These are phyloP conservation scores for Drosophila eohydei DNA, from an alignment of 2,888 invertebrate genomes.

Conservation along the genomic window DNA sequence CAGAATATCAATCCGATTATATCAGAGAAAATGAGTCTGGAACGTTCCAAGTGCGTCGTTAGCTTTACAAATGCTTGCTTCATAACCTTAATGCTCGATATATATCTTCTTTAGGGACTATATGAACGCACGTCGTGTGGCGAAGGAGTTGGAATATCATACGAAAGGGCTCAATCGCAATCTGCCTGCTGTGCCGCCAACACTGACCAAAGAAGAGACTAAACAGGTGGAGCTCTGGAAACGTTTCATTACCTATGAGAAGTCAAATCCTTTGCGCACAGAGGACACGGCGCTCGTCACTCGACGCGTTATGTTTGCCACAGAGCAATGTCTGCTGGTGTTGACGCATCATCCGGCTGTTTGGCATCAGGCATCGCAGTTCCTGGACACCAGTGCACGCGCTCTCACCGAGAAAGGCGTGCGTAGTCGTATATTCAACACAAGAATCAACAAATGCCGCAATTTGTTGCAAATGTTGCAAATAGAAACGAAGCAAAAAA, in stretches of 20 bases:
- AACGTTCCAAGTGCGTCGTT: slow-evolving; percentile 88
- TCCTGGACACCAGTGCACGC: slow-evolving; percentile 97
- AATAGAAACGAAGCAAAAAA: slow-evolving; percentile 59
- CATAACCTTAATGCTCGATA: not conserved
- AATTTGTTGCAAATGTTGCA: slow-evolving; percentile 37
- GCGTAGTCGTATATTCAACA: slow-evolving; percentile 82
- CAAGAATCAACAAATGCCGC: slow-evolving; percentile 15
- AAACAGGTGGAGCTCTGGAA: slow-evolving; percentile 99
- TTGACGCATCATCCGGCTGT: slow-evolving; percentile 99
- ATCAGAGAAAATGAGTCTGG: slow-evolving; percentile 99
- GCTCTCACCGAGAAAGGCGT: slow-evolving; percentile 97
- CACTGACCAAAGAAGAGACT: slow-evolving; percentile 93
- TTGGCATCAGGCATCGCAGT: slow-evolving; percentile 99
- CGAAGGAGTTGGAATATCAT: slow-evolving; percentile 97
- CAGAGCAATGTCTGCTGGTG: slow-evolving; percentile 98
- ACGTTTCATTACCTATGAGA: slow-evolving; percentile 99
- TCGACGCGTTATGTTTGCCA: slow-evolving; percentile 98
- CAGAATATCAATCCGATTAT: slow-evolving; percentile 92
- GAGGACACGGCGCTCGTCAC: slow-evolving; percentile 98
- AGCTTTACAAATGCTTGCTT: not conserved
- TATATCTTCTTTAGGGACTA: slow-evolving; percentile 90
- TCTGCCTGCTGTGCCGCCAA: slow-evolving; percentile 98
- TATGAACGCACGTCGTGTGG: slow-evolving; percentile 98
- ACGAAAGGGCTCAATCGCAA: slow-evolving; percentile 98
- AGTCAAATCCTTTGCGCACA: slow-evolving; percentile 96